Conservation (phyloP, 2,888 invertebrate species). For the Drosophila demipolita region DNA sequence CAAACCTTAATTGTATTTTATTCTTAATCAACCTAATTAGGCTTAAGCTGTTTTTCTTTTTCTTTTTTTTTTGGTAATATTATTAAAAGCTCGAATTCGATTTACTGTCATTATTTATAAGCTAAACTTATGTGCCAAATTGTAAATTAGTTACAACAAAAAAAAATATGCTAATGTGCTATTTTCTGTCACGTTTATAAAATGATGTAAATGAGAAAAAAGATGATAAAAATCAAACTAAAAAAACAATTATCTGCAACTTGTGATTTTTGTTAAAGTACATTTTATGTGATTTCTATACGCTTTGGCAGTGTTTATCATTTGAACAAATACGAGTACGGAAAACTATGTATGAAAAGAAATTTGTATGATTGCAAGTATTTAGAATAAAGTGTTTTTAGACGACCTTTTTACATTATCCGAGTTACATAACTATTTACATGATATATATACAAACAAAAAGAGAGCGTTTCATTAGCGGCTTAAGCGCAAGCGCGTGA, state of each 20-base stretch:
- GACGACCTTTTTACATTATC: slow-evolving; percentile 30
- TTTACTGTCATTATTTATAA: slow-evolving; percentile 61
- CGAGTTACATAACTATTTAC: slow-evolving; percentile 58
- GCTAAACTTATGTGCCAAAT: slow-evolving; percentile 61
- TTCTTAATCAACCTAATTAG: slow-evolving; percentile 34
- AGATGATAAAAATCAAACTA: slow-evolving; percentile 19
- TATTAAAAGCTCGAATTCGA: slow-evolving; percentile 83
- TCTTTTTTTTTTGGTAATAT: slow-evolving; percentile 38
- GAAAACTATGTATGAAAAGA: slow-evolving; percentile 44
- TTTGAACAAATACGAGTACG: slow-evolving; percentile 73
- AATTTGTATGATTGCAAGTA: slow-evolving; percentile 10
- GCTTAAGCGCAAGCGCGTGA: slow-evolving; percentile 64
- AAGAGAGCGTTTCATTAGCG: slow-evolving; percentile 48
- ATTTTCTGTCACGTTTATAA: slow-evolving; percentile 29
- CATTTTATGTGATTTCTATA: slow-evolving; percentile 80
- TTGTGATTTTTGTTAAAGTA: slow-evolving; percentile 43
- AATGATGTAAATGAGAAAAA: no score
- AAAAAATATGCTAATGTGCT: slow-evolving; percentile 30
- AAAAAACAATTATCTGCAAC: slow-evolving; percentile 33
- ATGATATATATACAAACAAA: slow-evolving; percentile 71
- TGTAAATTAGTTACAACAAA: slow-evolving; percentile 28
- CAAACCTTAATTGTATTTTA: slow-evolving; percentile 32
- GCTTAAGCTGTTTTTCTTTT: slow-evolving; percentile 19
- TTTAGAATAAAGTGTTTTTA: slow-evolving; percentile 7
- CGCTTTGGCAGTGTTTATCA: slow-evolving; percentile 83